phyloP scores from a whole-genome alignment of 2,113 vertebrate genomes.

The Sinocyclocheilus anophthalmus region DNA sequence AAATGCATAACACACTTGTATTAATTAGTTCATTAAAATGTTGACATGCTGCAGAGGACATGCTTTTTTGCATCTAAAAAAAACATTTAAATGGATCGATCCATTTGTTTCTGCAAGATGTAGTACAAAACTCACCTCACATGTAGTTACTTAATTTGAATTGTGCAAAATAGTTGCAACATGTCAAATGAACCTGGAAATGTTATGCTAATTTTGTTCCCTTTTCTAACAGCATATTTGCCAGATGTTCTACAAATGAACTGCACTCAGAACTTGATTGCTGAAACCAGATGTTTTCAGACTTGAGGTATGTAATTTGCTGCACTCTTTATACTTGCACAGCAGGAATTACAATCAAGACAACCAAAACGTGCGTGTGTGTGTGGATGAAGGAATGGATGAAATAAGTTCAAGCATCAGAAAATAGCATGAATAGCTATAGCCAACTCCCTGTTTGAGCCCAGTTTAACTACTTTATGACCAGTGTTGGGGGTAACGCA shows the following conservation, averaged over 20 bases:
- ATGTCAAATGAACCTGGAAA: not conserved
- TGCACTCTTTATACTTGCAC: not conserved
- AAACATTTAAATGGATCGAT: not conserved
- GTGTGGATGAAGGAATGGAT: not conserved
- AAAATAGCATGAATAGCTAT: not conserved
- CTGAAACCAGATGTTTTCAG: not conserved
- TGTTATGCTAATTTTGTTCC: not conserved
- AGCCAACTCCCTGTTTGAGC: not conserved
- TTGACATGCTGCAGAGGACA: not conserved
- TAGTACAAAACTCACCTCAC: not conserved
- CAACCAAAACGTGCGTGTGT: not conserved
- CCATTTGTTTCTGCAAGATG: not conserved
- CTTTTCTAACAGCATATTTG: not conserved
- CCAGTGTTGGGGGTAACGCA: too few species aligned
- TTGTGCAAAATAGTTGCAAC: not conserved
- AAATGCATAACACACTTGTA: not conserved
- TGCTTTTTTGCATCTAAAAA: not conserved
- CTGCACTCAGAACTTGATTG: not conserved
- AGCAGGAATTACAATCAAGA: not conserved
- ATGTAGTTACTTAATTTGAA: not conserved
- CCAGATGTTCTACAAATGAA: conserved; percentile 11
- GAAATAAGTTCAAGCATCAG: not conserved
- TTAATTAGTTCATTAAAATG: not conserved
- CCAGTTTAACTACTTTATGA: not conserved
- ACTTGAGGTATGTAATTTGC: not conserved